phyloP scores from a whole-genome alignment of 2,888 invertebrate genomes.

The Pterostichus niger region DNA sequence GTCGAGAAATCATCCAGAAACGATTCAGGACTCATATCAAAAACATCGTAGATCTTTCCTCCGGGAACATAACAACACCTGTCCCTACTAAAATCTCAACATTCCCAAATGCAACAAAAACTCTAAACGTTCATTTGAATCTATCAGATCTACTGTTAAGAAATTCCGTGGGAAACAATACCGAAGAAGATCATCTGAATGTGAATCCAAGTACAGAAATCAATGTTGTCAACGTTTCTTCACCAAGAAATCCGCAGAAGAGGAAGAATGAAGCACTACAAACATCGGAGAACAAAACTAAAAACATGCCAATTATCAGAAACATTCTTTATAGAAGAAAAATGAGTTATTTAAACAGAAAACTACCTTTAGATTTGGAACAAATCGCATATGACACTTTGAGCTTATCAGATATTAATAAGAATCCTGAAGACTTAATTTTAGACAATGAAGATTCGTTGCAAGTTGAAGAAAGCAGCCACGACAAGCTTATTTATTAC shows the following conservation, averaged over 20 bases:
- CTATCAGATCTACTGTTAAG: conserved; percentile 55
- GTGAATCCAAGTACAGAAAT: conserved; percentile 55
- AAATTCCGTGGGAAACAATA: not conserved
- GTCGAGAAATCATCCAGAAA: conserved; percentile 81
- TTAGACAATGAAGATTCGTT: conserved; percentile 80
- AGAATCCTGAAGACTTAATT: conserved; percentile 74
- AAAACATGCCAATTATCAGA: conserved; percentile 71
- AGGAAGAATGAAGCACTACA: conserved; percentile 75
- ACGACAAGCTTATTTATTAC: conserved; percentile 79
- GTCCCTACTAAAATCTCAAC: conserved; percentile 15
- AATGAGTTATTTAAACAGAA: conserved; percentile 65
- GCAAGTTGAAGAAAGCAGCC: conserved; percentile 80
- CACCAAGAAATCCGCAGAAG: conserved; percentile 73
- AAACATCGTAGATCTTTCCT: conserved; percentile 75
- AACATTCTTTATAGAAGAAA: conserved; percentile 67
- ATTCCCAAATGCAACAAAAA: conserved; percentile 27
- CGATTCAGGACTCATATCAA: conserved; percentile 79
- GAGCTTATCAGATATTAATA: conserved; percentile 71
- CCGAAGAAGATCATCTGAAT: conserved; percentile 18
- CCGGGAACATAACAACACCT: not conserved
- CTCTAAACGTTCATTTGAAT: conserved; percentile 56
- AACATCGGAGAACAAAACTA: conserved; percentile 75
- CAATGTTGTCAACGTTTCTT: conserved; percentile 55
- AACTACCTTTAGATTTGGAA: conserved; percentile 68
- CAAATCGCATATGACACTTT: conserved; percentile 71